Conservation (phyloP, 2,888 invertebrate genomes). For the Drosophila maculinotata region DNA sequence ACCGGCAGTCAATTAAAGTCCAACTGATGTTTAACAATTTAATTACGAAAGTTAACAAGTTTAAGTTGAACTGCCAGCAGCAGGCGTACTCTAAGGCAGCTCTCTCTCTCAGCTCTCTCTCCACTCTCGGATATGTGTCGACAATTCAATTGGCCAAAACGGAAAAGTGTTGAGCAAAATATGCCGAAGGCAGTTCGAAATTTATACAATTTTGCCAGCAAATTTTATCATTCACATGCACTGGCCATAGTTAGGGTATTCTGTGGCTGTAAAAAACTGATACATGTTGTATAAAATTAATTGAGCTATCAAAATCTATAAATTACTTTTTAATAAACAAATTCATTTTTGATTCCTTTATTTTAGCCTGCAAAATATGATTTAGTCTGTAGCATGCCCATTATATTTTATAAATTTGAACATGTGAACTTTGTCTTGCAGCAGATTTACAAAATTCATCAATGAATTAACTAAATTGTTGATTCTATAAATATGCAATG, state of each 20-base stretch:
- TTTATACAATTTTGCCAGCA: constrained; percentile 29
- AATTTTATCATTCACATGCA: constrained; percentile 20
- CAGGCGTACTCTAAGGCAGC: constrained; percentile 11
- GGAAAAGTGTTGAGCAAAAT: constrained; percentile 42
- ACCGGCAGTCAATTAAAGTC: constrained; percentile 78
- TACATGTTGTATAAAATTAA: too few relatives aligned
- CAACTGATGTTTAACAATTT: constrained; percentile 80
- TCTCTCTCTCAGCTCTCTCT: not conserved
- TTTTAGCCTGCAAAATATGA: too few relatives aligned
- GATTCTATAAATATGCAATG: not conserved
- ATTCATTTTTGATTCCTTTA: too few relatives aligned
- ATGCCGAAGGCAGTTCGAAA: constrained; percentile 30
- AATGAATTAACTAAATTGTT: not conserved
- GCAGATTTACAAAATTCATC: constrained; percentile 1
- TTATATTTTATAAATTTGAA: not conserved
- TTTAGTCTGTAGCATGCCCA: not conserved
- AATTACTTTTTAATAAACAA: too few relatives aligned
- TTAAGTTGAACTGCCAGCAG: constrained; percentile 60
- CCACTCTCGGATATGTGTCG: not conserved
- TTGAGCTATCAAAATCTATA: too few relatives aligned
- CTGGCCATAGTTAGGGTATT: constrained; percentile 1
- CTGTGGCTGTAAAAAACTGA: not conserved
- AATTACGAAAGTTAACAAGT: constrained; percentile 79
- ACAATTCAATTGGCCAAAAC: constrained; percentile 38
- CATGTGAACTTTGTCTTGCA: not conserved